Base-by-base conservation (phyloP, 2,888 invertebrate species). In the Pandemis cinnamomeana region DNA sequence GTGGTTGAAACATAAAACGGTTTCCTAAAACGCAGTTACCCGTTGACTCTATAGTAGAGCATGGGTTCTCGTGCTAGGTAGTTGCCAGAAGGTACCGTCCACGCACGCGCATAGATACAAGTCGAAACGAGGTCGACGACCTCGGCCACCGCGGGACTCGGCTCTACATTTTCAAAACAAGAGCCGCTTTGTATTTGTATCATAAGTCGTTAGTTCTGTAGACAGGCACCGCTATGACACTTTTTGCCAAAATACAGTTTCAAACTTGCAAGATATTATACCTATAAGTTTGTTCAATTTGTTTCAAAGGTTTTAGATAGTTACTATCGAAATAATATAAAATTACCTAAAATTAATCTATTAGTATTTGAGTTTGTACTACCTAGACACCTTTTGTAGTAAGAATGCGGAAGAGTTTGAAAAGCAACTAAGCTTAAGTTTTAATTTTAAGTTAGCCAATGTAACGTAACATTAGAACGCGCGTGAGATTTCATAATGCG, bases 81-180 rank as follows among this genome's bases (percentile, higher is more conserved):
- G 27, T 70, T 60, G 63, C 63, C 41, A 64, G 69, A 27, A 53
- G 61, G 64, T 36, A 36, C 27, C 66, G 63, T 44, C 53, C 67
- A 67, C 71, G 74, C 73, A 51, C 58, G 55, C 71, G 61, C 74
- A 71, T 71, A 74, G 71, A 74, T 71, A 74, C 74, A 67, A 73
- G 55, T 44, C 46, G 62, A 74, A 71, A 67, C 71, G 74, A 67
- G 74, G 74, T 61, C 74, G 55, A 74, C 74, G 61, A 74, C 74
- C 74, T 74, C 74, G 61, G 66, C 44, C 20, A 61, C 60, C 61
- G 71, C 61, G 74, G 74, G 74, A 55, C 70, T 46, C 64, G 61
- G 71, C 67, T 74, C 71, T 71, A 74, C 74, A 71, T 73, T 66
- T 73, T 73, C 67, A 71, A 74, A 74, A 74, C 74, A 71, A 68